phyloP scores from a whole-genome alignment of 2,797 vertebrate species.

The Cottoperca gobio region DNA sequence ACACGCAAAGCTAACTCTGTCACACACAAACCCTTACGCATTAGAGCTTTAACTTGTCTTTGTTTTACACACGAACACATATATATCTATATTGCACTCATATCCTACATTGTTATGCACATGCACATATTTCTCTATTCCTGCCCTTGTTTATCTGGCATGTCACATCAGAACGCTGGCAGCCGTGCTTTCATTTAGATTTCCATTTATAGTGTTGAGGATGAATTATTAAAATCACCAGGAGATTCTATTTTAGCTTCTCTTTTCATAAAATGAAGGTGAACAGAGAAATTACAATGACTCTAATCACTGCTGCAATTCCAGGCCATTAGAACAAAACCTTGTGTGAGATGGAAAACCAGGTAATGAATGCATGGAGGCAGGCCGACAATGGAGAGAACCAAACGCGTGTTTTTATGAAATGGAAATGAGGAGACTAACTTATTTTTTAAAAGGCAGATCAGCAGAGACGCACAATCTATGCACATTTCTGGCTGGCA shows the following conservation, averaged over 20 bases:
- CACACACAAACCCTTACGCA: slow-evolving; percentile 25
- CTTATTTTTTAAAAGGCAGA: slow-evolving; percentile 42
- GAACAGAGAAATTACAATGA: slow-evolving; percentile 54
- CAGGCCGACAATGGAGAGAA: slow-evolving; percentile 48
- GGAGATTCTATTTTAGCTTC: slow-evolving; percentile 34
- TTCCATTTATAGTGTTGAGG: slow-evolving; percentile 68
- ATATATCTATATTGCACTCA: slow-evolving; percentile 3
- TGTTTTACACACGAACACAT: slow-evolving; percentile 21
- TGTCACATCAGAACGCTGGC: slow-evolving; percentile 58
- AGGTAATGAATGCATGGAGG: slow-evolving; percentile 61
- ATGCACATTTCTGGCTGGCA: slow-evolving; percentile 33
- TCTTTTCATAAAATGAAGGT: slow-evolving; percentile 56
- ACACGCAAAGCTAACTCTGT: slow-evolving; percentile 34
- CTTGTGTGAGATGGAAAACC: slow-evolving; percentile 47
- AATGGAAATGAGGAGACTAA: slow-evolving; percentile 66
- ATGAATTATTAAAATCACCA: slow-evolving; percentile 73
- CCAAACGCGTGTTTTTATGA: slow-evolving; percentile 56
- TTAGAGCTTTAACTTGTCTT: slow-evolving; percentile 17
- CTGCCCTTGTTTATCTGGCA: slow-evolving; percentile 58
- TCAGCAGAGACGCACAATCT: slow-evolving; percentile 3
- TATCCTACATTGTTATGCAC: slow-evolving; percentile 23
- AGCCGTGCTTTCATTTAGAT: slow-evolving; percentile 55
- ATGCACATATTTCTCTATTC: slow-evolving; percentile 17
- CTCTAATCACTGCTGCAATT: slow-evolving; percentile 46
- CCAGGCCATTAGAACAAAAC: slow-evolving; percentile 59